phyloP scores from a whole-genome alignment of 1,140 invertebrate genomes.

The Fopius arisanus region DNA sequence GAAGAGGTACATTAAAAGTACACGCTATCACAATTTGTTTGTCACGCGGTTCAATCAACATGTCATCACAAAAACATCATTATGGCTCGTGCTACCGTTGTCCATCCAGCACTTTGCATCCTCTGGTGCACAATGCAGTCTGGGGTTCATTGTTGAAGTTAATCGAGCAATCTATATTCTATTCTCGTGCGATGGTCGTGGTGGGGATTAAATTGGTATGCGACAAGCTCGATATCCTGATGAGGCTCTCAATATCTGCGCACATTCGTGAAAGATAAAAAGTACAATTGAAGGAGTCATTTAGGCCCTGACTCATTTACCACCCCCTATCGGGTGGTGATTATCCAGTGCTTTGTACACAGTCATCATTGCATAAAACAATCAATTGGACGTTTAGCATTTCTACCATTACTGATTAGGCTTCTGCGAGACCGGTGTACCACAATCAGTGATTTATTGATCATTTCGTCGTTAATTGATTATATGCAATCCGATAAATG shows the following conservation, averaged over 20 bases:
- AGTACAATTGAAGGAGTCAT: not conserved
- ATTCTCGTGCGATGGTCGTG: conserved; percentile 25
- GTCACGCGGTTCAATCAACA: not conserved
- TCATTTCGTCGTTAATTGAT: too few species aligned
- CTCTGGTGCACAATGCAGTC: not conserved
- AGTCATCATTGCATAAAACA: conserved; percentile 7
- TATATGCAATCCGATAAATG: too few species aligned
- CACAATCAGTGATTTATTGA: not conserved
- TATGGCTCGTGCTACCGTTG: conserved; percentile 6
- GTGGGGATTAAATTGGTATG: conserved; percentile 26
- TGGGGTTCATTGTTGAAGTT: conserved; percentile 24
- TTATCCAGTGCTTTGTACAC: conserved; percentile 17
- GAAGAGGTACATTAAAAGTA: too few species aligned
- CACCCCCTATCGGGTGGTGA: conserved; percentile 23
- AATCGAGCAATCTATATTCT: conserved; percentile 31
- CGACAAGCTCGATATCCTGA: conserved; percentile 27
- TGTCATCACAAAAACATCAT: not conserved
- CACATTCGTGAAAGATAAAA: not conserved
- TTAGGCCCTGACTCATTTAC: conserved; percentile 11
- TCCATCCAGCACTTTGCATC: not conserved
- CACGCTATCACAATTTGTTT: not conserved
- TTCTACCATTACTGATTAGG: not conserved
- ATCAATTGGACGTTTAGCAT: not conserved
- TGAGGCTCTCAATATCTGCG: not conserved
- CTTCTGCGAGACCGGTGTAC: not conserved